Evolutionary conservation across 2,888 invertebrate genomes (phyloP), one percentile per base, ranked within the genome.

Genomic region (Pogonocherus hispidulus): DNA sequence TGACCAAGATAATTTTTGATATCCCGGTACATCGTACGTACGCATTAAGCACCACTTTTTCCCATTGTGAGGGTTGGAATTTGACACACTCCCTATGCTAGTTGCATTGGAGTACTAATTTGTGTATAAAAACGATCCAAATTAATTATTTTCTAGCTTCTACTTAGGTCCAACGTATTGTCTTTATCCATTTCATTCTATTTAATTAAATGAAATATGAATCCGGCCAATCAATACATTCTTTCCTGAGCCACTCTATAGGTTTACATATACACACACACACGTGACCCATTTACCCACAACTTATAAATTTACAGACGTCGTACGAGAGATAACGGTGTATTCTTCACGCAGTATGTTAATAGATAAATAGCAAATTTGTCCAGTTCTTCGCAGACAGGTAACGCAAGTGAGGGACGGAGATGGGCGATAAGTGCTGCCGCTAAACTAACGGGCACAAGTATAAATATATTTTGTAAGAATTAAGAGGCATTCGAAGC

Each of bases 251-350:
- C n/a, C 70, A 67, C 67, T 60, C 64, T 64, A 67, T 70, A 70
- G 9, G 54, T 55, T 35, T 49, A 37, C 41, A 16, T 14, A 41
- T 14, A 41, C 41, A 41, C n/a, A 41, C 41, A 41, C 41, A 63
- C 47, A 55, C 47, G 54, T 63, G 70, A 73, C 76, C 76, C 69
- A 74, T 74, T 74, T 76, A 73, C 76, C 74, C 69, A 76, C 73
- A 73, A 76, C 66, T 73, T 70, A 70, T 72, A 70, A 72, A 70
- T 74, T 68, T 72, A 70, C 65, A 73, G 72, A 68, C 73, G 69
- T 70, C 70, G 68, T 73, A 71, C 69, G 52, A 55, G 55, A 68
- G 69, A 72, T 76, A 76, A 76, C 76, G 76, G 76, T 76, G 55
- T 54, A 55, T 51, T 60, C 69, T 72, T 63, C 71, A 72, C 70